Percentiles rank a stretch among this genome's conserved stretches.
These are phyloP conservation scores for Gonatopus flavifemur DNA, from an alignment of 1,140 invertebrate species.

Conservation along the genomic window DNA sequence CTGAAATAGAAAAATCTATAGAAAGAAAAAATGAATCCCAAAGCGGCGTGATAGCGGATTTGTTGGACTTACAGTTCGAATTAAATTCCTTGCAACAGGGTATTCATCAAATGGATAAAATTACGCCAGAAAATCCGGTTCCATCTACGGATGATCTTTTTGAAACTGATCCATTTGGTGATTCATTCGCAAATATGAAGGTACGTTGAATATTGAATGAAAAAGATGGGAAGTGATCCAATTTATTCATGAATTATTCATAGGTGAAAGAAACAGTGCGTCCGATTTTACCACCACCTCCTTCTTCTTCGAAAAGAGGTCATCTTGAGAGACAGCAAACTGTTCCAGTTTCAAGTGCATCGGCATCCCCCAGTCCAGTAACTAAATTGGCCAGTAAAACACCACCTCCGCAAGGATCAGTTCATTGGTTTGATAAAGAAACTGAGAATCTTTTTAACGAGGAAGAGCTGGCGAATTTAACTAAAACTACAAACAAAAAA, in stretches of 20 bases:
- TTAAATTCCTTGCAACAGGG: conserved; percentile 86
- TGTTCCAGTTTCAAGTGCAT: conserved; percentile 39
- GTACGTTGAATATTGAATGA: conserved; percentile 42
- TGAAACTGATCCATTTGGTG: conserved; percentile 72
- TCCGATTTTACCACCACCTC: conserved; percentile 66
- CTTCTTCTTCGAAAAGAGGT: conserved; percentile 58
- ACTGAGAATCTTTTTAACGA: conserved; percentile 58
- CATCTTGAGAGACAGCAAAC: conserved; percentile 51
- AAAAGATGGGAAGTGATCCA: neutral
- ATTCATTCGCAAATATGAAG: conserved; percentile 75
- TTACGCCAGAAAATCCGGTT: conserved; percentile 73
- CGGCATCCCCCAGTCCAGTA: conserved; percentile 50
- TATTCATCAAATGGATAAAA: conserved; percentile 83
- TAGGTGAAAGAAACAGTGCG: conserved; percentile 50
- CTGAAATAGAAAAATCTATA: conserved; percentile 41
- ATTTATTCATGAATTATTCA: neutral
- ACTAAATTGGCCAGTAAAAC: conserved; percentile 52
- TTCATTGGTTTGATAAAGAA: conserved; percentile 61
- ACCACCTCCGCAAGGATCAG: conserved; percentile 46
- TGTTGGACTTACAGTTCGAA: conserved; percentile 92
- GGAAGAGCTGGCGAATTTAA: conserved; percentile 39
- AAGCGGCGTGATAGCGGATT: conserved; percentile 69
- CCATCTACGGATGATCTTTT: conserved; percentile 62
- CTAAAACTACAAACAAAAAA: conserved; percentile 28
- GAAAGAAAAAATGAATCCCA: conserved; percentile 49